Percentiles rank a stretch among this genome's conserved stretches.
Evolutionary conservation across 2,797 vertebrate genomes (phyloP).

Genomic region (Bovichtus diacanthus): DNA sequence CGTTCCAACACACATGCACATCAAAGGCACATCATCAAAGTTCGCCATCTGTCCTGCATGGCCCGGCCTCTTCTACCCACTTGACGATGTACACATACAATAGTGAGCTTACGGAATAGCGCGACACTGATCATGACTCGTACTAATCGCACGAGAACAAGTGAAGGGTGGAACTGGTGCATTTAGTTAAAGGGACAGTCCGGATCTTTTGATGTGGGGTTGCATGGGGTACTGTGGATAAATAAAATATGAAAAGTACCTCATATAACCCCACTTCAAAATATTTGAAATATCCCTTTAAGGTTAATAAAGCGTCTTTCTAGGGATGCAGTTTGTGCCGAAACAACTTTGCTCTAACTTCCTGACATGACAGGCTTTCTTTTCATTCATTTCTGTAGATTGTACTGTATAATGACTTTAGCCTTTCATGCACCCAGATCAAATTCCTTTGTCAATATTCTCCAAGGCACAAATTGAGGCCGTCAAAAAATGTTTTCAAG

Average conservation of each 20-base stretch:
- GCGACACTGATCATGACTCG: conserved; percentile 2
- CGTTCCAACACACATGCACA: conserved; percentile 59
- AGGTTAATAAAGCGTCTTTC: conserved; percentile 10
- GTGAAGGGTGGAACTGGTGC: neutral
- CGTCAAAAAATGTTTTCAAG: neutral
- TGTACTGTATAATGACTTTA: neutral
- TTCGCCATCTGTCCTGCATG: conserved; percentile 67
- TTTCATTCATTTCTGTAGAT: neutral
- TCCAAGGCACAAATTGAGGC: neutral
- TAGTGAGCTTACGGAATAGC: conserved; percentile 34
- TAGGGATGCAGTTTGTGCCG: neutral
- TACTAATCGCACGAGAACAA: neutral
- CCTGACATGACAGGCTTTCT: neutral
- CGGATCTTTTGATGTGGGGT: too few relatives aligned
- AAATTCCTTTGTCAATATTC: neutral
- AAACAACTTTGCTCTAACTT: neutral
- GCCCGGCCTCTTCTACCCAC: conserved; percentile 27
- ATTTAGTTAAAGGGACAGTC: conserved; percentile 26
- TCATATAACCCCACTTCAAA: too few relatives aligned
- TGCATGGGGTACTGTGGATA: too few relatives aligned
- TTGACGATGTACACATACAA: conserved; percentile 41
- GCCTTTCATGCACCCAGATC: neutral
- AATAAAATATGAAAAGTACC: too few relatives aligned
- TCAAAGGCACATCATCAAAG: conserved; percentile 77
- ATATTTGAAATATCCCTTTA: too few relatives aligned